phyloP scores from a whole-genome alignment of 2,888 invertebrate species.

The Dryomyza anilis region DNA sequence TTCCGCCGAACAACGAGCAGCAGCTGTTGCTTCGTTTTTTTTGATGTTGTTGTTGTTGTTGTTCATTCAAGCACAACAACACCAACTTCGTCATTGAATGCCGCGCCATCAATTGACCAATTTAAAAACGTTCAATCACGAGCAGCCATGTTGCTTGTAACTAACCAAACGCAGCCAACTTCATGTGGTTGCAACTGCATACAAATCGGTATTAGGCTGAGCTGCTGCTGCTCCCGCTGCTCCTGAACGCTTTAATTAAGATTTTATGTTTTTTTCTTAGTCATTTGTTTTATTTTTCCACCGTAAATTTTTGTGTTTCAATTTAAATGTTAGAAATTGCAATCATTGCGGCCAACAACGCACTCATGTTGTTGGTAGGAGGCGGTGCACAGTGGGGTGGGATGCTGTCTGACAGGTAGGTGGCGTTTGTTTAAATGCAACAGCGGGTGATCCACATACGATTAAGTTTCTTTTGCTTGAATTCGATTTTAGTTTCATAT shows the following conservation, averaged over 20 bases:
- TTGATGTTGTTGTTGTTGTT: background rate
- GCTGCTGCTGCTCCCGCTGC: too few relatives aligned
- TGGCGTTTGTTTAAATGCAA: too few relatives aligned
- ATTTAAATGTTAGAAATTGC: background rate
- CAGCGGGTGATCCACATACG: too few relatives aligned
- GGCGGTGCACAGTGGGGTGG: background rate
- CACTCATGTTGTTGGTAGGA: background rate
- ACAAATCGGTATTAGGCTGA: too few relatives aligned
- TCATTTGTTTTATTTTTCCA: background rate
- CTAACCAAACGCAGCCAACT: too few relatives aligned
- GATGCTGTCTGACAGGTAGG: too few relatives aligned
- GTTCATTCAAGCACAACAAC: background rate
- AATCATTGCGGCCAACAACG: background rate
- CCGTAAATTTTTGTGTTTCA: background rate
- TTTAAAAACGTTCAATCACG: slow-evolving; percentile 22
- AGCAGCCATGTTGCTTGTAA: background rate
- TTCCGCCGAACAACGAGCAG: slow-evolving; percentile 4
- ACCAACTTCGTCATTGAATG: background rate
- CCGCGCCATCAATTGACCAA: slow-evolving; percentile 18
- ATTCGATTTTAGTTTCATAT: too few relatives aligned
- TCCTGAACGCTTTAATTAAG: background rate
- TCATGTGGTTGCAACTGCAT: background rate
- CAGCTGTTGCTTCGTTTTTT: background rate
- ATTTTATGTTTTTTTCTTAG: background rate
- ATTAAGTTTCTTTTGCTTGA: too few relatives aligned